phyloP scores from a whole-genome alignment of 2,113 vertebrate genomes.

The Cygnus atratus region DNA sequence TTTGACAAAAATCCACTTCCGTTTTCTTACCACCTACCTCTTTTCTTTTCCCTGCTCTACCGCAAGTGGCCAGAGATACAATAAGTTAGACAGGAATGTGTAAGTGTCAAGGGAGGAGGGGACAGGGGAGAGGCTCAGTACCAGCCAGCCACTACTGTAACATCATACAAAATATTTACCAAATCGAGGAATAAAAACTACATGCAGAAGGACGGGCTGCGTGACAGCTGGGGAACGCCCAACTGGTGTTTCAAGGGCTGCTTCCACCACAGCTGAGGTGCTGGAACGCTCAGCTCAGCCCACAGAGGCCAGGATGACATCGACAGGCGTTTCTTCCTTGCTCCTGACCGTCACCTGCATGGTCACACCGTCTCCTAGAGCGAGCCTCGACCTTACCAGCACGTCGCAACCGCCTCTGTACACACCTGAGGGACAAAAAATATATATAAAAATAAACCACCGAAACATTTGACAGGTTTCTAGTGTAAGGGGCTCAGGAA shows the following conservation, averaged over 20 bases:
- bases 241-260: neutral
- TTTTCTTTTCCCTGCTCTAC: neutral
- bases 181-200: neutral
- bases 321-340: constrained; percentile 84
- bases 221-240: neutral
- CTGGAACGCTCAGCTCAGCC: constrained; percentile 79
- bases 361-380: constrained; percentile 92
- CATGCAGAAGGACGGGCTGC: constrained; percentile 39
- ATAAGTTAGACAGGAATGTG: constrained; percentile 11
- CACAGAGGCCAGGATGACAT: constrained; percentile 94
- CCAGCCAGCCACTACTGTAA: constrained; percentile 32
- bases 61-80: constrained; percentile 19
- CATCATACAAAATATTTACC: constrained; percentile 46
- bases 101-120: constrained; percentile 13
- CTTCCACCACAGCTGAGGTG: neutral
- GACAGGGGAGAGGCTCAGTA: neutral
- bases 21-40: constrained; percentile 4
- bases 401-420: constrained; percentile 89
- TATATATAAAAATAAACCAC: too few relatives aligned
- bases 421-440: constrained; percentile 78
- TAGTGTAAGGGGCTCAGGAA: fast-evolving
- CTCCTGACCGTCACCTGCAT: constrained; percentile 98
- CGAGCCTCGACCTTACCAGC: constrained; percentile 89
- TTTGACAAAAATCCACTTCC: constrained; percentile 73
- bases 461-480: neutral